Conservation (phyloP, 2,888 invertebrate species). For the Rhopalosiphum nymphaeae region DNA sequence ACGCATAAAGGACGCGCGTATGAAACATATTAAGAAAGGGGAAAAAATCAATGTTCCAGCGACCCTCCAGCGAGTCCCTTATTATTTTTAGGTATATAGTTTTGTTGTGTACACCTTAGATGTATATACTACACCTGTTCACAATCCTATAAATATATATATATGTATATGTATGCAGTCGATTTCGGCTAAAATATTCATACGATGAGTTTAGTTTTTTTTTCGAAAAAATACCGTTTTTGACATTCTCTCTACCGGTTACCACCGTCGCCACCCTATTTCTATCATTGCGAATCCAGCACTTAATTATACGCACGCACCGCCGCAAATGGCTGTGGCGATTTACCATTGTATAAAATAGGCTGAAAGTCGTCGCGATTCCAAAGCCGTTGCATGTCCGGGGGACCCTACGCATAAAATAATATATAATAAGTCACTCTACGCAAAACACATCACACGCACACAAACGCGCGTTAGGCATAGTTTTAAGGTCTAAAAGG, state of each 20-base stretch:
- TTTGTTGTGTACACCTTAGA: neutral
- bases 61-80: slow-evolving; percentile 48
- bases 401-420: neutral
- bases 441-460: neutral
- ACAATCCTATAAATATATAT: neutral
- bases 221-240: slow-evolving; percentile 25
- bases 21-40: slow-evolving; percentile 39
- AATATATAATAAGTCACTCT: slow-evolving; percentile 30
- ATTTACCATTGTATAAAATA: slow-evolving; percentile 7
- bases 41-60: slow-evolving; percentile 61
- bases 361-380: slow-evolving; percentile 36
- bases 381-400: slow-evolving; percentile 48
- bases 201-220: slow-evolving; percentile 41
- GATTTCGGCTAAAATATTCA: slow-evolving; percentile 55
- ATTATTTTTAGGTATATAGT: slow-evolving; percentile 17
- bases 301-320: slow-evolving; percentile 9
- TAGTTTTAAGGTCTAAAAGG: neutral
- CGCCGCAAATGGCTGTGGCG: neutral
- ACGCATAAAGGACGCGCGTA: neutral
- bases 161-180: neutral
- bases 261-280: no score
- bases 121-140: neutral
- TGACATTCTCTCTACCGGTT: neutral
- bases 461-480: neutral
- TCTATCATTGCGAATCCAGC: neutral